phyloP scores from a whole-genome alignment of 2,888 invertebrate genomes.

The Hoplodrina ambigua region DNA sequence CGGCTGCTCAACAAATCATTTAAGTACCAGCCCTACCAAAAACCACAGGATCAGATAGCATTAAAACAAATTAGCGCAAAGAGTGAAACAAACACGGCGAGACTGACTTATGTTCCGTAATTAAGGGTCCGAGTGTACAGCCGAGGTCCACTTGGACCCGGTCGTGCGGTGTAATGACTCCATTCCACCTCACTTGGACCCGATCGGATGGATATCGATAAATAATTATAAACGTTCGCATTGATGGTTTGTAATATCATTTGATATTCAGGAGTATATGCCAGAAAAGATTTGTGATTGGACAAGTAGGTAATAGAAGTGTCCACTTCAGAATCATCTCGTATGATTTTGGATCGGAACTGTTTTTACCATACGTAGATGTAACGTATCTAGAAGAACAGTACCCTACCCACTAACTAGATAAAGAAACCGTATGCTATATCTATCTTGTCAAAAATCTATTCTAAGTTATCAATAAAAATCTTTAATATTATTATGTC shows the following conservation, averaged over 20 bases:
- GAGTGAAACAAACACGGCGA: conserved; percentile 78
- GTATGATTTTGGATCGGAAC: too few species aligned
- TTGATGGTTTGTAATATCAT: conserved; percentile 29
- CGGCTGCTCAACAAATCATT: neutral
- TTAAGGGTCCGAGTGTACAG: conserved; percentile 76
- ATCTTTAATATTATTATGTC: too few species aligned
- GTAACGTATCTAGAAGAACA: too few species aligned
- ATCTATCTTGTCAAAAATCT: too few species aligned
- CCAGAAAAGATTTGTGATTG: too few species aligned
- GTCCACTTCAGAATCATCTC: too few species aligned
- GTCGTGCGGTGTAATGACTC: conserved; percentile 60
- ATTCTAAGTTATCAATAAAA: too few species aligned
- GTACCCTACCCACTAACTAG: too few species aligned
- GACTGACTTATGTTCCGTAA: conserved; percentile 84
- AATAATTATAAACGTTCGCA: conserved; percentile 46
- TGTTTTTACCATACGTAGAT: too few species aligned
- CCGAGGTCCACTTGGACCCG: conserved; percentile 33
- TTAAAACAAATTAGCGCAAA: conserved; percentile 82
- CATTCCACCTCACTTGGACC: conserved; percentile 44
- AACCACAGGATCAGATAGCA: conserved; percentile 76
- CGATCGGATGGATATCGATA: conserved; percentile 55
- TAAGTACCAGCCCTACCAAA: conserved; percentile 50
- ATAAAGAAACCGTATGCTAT: too few species aligned
- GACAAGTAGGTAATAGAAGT: too few species aligned
- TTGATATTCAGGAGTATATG: conserved; percentile 2